Percentiles rank a stretch among this genome's conserved stretches.
phyloP scores from a whole-genome alignment of 2,797 vertebrate genomes.

The Morelia viridis region DNA sequence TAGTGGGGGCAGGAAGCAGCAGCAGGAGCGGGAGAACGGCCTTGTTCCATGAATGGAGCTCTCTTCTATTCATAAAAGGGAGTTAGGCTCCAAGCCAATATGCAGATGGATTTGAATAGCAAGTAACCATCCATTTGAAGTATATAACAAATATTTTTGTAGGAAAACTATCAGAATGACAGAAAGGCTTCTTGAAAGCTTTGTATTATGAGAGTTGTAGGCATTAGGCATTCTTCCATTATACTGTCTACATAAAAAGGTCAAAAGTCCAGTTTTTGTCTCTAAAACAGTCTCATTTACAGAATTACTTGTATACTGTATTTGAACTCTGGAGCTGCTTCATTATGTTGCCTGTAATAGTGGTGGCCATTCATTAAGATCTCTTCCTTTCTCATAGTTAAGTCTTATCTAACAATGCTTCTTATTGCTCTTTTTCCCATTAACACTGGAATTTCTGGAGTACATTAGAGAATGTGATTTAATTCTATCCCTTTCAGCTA shows the following conservation, averaged over 20 bases:
- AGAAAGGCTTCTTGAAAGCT: background rate
- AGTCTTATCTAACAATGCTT: background rate
- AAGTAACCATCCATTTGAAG: background rate
- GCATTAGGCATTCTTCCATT: background rate
- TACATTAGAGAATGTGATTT: background rate
- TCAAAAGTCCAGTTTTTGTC: background rate
- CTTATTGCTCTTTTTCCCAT: background rate
- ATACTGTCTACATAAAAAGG: background rate
- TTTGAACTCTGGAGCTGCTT: background rate
- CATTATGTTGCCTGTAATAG: background rate
- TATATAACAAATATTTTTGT: slow-evolving; percentile 2
- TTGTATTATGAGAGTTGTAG: background rate
- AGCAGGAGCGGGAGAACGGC: background rate
- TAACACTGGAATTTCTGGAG: background rate
- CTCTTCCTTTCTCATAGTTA: background rate
- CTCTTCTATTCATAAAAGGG: background rate
- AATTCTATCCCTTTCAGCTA: slow-evolving; percentile 1
- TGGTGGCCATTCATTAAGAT: background rate
- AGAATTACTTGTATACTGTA: background rate
- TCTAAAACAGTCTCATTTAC: background rate
- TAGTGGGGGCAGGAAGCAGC: background rate
- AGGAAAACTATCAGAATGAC: background rate
- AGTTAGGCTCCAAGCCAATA: background rate
- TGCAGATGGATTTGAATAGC: background rate
- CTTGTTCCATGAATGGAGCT: background rate